Percentiles rank a stretch among this genome's conserved stretches.
These are phyloP conservation scores for Gobionotothen gibberifrons DNA, from an alignment of 2,797 vertebrate genomes.

Conservation along the genomic window DNA sequence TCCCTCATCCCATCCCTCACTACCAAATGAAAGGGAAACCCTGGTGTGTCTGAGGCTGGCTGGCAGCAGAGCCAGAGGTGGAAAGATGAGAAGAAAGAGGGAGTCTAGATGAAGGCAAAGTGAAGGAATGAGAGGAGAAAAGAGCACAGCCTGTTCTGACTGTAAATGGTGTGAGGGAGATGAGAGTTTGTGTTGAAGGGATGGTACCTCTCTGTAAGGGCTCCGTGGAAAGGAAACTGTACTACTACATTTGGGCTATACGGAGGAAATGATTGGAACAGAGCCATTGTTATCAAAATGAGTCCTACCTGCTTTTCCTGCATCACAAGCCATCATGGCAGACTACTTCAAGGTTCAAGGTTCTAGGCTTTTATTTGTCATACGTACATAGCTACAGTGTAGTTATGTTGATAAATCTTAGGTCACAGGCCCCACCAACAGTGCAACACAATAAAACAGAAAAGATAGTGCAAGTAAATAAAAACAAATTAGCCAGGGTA, in stretches of 20 bases:
- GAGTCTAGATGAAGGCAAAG: constrained; percentile 56
- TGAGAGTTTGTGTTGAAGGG: constrained; percentile 52
- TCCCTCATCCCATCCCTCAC: constrained; percentile 70
- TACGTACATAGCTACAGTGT: no score
- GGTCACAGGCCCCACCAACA: no score
- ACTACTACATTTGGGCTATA: constrained; percentile 47
- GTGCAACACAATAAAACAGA: no score
- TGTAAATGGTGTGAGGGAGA: constrained; percentile 63
- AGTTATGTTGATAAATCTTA: no score
- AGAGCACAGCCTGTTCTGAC: constrained; percentile 55
- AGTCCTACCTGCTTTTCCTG: constrained; percentile 2
- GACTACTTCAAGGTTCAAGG: background rate
- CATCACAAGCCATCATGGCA: background rate
- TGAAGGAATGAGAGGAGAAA: constrained; percentile 36
- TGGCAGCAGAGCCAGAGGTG: constrained; percentile 76
- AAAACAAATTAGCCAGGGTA: constrained; percentile 1
- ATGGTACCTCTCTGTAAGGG: constrained; percentile 61
- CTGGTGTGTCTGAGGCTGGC: constrained; percentile 71
- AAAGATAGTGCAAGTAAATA: no score
- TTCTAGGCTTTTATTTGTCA: no score
- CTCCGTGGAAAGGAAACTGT: constrained; percentile 57
- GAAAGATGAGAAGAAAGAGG: constrained; percentile 72
- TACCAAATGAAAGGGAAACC: constrained; percentile 79
- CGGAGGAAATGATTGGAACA: constrained; percentile 22
- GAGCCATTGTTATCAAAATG: background rate